These are phyloP conservation scores for Eueides isabella DNA, from an alignment of 1,140 invertebrate genomes.

Conservation along the genomic window DNA sequence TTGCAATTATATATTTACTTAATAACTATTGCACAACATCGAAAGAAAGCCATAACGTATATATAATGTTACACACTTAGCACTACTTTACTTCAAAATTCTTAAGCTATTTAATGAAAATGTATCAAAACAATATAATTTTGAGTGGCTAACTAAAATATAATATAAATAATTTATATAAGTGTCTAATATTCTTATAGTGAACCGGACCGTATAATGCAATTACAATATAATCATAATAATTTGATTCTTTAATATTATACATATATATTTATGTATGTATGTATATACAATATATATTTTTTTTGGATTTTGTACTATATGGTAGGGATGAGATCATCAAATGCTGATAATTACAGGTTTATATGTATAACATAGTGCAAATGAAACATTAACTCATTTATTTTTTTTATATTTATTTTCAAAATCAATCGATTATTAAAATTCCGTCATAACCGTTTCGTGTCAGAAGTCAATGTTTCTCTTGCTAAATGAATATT, in stretches of 20 bases:
- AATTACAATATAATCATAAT: neutral
- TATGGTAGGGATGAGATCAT: slow-evolving; percentile 9
- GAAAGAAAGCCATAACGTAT: slow-evolving; percentile 11
- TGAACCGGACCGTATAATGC: neutral
- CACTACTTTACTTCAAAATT: neutral
- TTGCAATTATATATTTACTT: slow-evolving; percentile 9
- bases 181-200: neutral
- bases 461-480: neutral
- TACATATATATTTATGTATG: slow-evolving; percentile 7
- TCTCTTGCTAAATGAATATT: neutral
- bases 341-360: neutral
- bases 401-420: neutral
- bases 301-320: slow-evolving; percentile 2
- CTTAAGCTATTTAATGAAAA: neutral
- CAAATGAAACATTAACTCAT: slow-evolving; percentile 1
- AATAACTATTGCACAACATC: neutral
- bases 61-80: neutral
- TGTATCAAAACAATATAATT: neutral
- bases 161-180: neutral
- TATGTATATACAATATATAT: neutral
- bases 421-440: neutral
- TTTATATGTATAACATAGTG: neutral
- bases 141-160: neutral
- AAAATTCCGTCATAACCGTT: neutral
- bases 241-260: slow-evolving; percentile 1